Conservation (phyloP, 1,140 invertebrate genomes). For the Drosophila chauvacae region DNA sequence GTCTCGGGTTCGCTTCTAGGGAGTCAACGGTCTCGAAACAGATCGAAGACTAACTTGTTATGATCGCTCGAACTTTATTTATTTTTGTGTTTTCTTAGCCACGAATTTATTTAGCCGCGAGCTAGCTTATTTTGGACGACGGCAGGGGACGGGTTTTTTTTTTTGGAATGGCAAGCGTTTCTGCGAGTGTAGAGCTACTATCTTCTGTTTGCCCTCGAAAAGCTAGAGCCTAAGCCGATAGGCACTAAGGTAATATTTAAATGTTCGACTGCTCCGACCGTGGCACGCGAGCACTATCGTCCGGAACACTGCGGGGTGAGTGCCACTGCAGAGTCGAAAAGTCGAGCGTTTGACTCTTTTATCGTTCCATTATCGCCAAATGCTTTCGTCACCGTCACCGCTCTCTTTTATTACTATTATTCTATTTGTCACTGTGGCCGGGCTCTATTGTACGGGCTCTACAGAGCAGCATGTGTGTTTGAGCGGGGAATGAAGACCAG, state of each 20-base stretch:
- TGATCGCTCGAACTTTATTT: slow-evolving; percentile 29
- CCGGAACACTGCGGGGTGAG: slow-evolving; percentile 14
- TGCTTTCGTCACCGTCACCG: slow-evolving; percentile 71
- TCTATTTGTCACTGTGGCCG: slow-evolving; percentile 30
- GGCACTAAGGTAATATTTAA: slow-evolving; percentile 9
- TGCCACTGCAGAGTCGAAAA: slow-evolving; percentile 39
- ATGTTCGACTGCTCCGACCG: slow-evolving; percentile 14
- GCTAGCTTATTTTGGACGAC: slow-evolving; percentile 26
- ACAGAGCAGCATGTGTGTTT: slow-evolving; percentile 40
- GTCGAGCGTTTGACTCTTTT: slow-evolving; percentile 59
- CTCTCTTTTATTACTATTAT: slow-evolving; percentile 54
- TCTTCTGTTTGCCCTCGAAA: slow-evolving; percentile 17
- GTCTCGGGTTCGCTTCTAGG: slow-evolving; percentile 8
- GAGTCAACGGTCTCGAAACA: slow-evolving; percentile 30
- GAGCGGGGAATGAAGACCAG: slow-evolving; percentile 43
- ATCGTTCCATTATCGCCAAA: slow-evolving; percentile 79
- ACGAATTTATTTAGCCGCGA: slow-evolving; percentile 45
- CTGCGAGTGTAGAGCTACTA: slow-evolving; percentile 22
- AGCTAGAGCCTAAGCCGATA: slow-evolving; percentile 3
- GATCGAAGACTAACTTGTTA: slow-evolving; percentile 46
- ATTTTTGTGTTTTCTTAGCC: slow-evolving; percentile 17
- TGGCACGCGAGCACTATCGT: slow-evolving; percentile 41
- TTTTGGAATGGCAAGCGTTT: background rate
- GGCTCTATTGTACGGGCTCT: slow-evolving; percentile 36
- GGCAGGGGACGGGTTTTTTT: slow-evolving; percentile 18